Percentiles rank a stretch among this genome's conserved stretches.
These are phyloP conservation scores for Thermophis baileyi DNA, from an alignment of 2,113 vertebrate species.

Conservation along the genomic window DNA sequence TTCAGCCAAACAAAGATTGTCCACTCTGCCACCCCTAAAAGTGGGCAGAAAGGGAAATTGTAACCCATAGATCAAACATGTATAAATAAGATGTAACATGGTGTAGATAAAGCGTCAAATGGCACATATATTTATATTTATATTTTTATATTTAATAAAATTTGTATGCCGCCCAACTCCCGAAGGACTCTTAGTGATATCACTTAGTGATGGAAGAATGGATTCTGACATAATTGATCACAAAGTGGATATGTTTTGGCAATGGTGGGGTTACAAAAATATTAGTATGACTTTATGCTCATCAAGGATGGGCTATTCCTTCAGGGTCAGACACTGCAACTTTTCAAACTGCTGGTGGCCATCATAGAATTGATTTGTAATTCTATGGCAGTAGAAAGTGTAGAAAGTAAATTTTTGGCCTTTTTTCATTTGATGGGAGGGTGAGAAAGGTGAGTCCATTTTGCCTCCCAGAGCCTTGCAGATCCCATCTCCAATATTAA, in stretches of 20 bases:
- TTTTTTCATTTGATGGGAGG: neutral
- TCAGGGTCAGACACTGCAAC: neutral
- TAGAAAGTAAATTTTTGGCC: neutral
- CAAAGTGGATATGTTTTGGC: neutral
- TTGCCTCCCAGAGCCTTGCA: neutral
- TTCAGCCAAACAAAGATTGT: neutral
- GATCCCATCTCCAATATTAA: neutral
- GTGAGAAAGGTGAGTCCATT: neutral
- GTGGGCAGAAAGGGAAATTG: neutral
- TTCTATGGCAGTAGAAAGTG: neutral
- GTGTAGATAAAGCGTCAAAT: neutral
- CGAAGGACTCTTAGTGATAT: too few species aligned
- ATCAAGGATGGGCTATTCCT: neutral
- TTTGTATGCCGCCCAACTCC: too few species aligned
- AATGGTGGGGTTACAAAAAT: neutral
- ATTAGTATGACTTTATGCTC: neutral
- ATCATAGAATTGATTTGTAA: neutral
- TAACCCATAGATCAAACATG: neutral
- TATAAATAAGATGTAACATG: neutral
- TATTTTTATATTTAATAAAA: too few species aligned
- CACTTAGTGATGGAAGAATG: neutral
- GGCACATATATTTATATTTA: too few species aligned
- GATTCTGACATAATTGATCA: neutral
- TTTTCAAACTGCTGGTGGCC: neutral
- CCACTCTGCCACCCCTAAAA: neutral